These are phyloP conservation scores for Pangasius krempfi DNA, from an alignment of 2,797 vertebrate genomes.

Conservation along the genomic window DNA sequence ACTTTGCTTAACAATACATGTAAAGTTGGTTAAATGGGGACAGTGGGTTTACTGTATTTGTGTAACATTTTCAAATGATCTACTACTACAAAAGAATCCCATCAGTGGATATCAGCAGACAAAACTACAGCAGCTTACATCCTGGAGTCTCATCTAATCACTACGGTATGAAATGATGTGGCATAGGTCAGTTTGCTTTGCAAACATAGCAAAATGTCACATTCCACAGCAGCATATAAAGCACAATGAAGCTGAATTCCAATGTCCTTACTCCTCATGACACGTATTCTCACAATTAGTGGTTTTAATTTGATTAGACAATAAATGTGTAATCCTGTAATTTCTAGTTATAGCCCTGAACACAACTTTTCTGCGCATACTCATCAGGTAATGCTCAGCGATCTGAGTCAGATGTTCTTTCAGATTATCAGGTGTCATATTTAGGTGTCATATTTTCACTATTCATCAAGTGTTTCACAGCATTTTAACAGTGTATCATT, in stretches of 20 bases:
- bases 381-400: background rate
- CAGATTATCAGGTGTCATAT: background rate
- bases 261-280: background rate
- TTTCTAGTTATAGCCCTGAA: background rate
- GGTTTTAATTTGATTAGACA: constrained; percentile 2
- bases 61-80: no score
- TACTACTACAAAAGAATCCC: no score
- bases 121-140: background rate
- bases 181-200: background rate
- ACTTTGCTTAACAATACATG: no score
- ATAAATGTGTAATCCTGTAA: background rate
- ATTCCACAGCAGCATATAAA: background rate
- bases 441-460: background rate
- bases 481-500: background rate
- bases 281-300: background rate
- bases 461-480: background rate
- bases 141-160: background rate
- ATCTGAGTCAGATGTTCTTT: background rate
- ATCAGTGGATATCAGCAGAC: background rate
- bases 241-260: background rate
- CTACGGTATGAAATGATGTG: background rate
- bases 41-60: no score
- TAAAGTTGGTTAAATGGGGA: no score
- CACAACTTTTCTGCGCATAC: background rate
- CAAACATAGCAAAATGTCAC: background rate